Base-by-base conservation (phyloP, 1,140 invertebrate genomes). In the Procambarus clarkii region DNA sequence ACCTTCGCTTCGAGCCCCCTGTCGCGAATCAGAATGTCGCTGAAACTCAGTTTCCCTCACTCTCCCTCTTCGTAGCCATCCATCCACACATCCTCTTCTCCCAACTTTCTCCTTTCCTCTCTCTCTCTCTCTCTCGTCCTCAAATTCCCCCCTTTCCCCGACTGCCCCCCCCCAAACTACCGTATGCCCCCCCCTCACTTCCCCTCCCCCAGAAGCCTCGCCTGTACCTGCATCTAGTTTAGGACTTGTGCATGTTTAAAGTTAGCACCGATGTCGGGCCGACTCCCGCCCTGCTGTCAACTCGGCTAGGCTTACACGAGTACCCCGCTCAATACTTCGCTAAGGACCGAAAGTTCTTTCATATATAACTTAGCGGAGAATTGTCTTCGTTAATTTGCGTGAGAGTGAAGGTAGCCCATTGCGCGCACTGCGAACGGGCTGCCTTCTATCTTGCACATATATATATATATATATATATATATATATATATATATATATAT, bases 181-280 rank as follows among this genome's bases (percentile, higher is more conserved):
- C 46, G 34, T 21, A 24, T 45, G 21, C 69, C n/a, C 54, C 45
- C 21, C 9, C 60, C n/a, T 18, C n/a, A 58, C 18, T 82, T 54
- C 81, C 81, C 13, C 34, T 3, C 50, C 80, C 9, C 58, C 69
- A 83, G 60, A 83, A 69, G 81, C 58, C 58, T 15, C 34, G 69
- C 58, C 69, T 64, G 60, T 64, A 83, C 69, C 60, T 69, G 60
- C 60, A 83, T 69, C 60, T 69, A 83, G 81, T 83, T 83, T 83
- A 83, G 34, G 81, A 83, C 58, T 83, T 82, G n/a, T 64, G 81
- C 69, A 64, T 83, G 58, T 34, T 69, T 83, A 83, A 83, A 83
- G 58, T 83, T 83, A 34, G 69, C 69, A 74, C 45, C 81, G 45
- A 45, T 83, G 81, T 83, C 60, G 18, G 58, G 24, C 58, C 54